Base-by-base conservation (phyloP, 2,888 invertebrate genomes). In the Cataglyphis cursor region DNA sequence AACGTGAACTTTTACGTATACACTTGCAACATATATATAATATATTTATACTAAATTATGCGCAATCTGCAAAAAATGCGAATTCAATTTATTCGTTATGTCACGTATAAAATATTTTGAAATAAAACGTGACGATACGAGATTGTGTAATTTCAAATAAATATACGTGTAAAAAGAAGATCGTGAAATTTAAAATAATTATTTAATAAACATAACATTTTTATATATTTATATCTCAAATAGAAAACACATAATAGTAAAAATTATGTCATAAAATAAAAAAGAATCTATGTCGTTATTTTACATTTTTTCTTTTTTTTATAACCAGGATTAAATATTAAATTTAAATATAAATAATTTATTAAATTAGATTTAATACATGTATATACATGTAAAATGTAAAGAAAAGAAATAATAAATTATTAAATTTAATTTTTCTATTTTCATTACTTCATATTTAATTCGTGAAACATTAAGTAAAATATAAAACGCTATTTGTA, bases 51-150 rank as follows among this genome's bases (percentile, higher is more conserved):
- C n/a, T 54, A 38, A 38, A 35, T 80, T 59, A 35, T 38, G 15
- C 24, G 18, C 4, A 28, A 80, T 44, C 44, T 35, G 3, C 35
- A 57, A 65, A 12, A 28, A 70, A 70, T 15, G 41, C 35, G 57
- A 35, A 57, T 59, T 31, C 18, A n/a, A 72, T 80, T 80, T 21
- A 38, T 31, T 21, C 8, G 0, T 72, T 1, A 18, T 18, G 73
- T 72, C 72, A 78, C 57, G 78, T 70, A 80, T n/a, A 41, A 59
- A 24, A 48, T 73, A 15, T 44, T 72, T 59, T 41, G n/a, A 38
- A 59, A 24, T 12, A 12, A 59, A 12, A 80, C 35, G 78, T 72
- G 59, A 80, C 9, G 6, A 59, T 57, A 31, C 8, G 18, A 48
- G 18, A 18, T 48, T 18, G 48, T 15, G 3, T 48, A 48, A 18